These are phyloP conservation scores for Zeus faber DNA, from an alignment of 2,113 vertebrate species.

Conservation along the genomic window DNA sequence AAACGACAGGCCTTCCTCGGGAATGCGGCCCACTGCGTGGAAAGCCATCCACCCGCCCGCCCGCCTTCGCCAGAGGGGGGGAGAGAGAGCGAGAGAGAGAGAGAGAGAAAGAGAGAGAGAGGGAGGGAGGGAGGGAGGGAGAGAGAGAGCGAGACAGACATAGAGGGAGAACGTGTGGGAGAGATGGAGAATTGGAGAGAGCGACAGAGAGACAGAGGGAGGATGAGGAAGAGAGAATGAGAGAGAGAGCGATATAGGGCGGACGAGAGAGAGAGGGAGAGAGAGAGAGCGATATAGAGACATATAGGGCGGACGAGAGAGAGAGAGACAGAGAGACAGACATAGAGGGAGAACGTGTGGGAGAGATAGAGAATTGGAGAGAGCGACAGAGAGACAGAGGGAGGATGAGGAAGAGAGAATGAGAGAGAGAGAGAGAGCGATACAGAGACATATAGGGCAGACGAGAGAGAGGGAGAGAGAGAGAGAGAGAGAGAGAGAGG, in stretches of 20 bases:
- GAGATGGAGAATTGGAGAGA: too few relatives aligned
- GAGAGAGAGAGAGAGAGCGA: too few relatives aligned
- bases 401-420: neutral
- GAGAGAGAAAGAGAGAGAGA: neutral
- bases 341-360: neutral
- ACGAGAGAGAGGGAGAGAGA: neutral
- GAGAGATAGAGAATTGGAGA: neutral
- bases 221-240: neutral
- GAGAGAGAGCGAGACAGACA: neutral
- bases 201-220: neutral
- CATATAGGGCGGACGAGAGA: too few relatives aligned
- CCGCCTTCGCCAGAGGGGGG: too few relatives aligned
- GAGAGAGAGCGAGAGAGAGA: neutral
- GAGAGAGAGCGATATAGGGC: neutral
- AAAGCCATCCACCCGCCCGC: too few relatives aligned
- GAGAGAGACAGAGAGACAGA: conserved; percentile 4
- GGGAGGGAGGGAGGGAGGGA: neutral
- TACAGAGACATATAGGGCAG: neutral
- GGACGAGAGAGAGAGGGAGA: conserved; percentile 3
- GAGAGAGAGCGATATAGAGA: conserved; percentile 40
- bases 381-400: neutral
- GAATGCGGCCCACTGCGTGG: too few relatives aligned
- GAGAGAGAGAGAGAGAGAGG: too few relatives aligned
- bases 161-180: neutral
- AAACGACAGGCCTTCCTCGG: too few relatives aligned